phyloP scores from a whole-genome alignment of 2,113 vertebrate genomes.

The Ifrita kowaldi region DNA sequence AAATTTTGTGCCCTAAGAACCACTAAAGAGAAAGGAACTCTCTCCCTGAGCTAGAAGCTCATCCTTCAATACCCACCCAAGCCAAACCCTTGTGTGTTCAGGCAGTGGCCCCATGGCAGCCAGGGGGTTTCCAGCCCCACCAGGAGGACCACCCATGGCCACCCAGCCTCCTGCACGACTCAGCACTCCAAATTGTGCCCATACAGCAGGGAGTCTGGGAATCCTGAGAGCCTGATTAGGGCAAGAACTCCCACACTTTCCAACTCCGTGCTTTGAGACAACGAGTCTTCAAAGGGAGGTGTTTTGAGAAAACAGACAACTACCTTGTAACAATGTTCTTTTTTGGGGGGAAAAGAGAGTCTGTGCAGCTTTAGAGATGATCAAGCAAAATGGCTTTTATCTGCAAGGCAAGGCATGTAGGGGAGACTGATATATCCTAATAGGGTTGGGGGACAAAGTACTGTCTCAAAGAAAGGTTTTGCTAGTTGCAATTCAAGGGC shows the following conservation, averaged over 20 bases:
- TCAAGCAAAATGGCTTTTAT: neutral
- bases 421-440: neutral
- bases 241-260: neutral
- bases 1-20: neutral
- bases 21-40: neutral
- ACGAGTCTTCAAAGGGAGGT: neutral
- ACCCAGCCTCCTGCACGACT: neutral
- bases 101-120: rapidly evolving
- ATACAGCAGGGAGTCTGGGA: neutral
- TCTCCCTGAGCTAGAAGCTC: neutral
- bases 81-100: neutral
- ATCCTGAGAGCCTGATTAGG: neutral
- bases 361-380: neutral
- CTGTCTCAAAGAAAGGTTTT: neutral
- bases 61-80: neutral
- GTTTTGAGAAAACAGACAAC: neutral
- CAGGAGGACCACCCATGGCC: rapidly evolving
- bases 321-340: neutral
- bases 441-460: neutral
- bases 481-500: neutral
- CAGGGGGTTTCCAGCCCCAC: neutral
- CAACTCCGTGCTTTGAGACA: neutral
- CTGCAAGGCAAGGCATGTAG: neutral
- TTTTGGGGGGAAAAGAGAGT: too few relatives aligned
- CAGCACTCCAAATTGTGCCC: neutral